Percentiles rank a stretch among this genome's conserved stretches.
Conservation (phyloP, 2,113 vertebrate genomes). For the Cyanoramphus novaezelandiae region DNA sequence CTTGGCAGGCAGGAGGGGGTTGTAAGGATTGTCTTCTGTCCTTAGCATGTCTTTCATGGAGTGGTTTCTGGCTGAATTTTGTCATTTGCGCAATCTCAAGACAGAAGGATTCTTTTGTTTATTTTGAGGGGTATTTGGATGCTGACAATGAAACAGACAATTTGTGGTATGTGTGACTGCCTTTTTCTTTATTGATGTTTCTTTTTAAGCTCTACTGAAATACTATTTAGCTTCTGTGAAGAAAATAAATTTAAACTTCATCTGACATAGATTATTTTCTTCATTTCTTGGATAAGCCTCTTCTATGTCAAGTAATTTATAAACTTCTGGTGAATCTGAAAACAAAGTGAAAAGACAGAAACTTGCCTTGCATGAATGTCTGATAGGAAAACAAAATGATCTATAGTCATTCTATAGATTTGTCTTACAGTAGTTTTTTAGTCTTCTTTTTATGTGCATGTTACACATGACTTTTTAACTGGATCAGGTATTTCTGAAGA, state of each 20-base stretch:
- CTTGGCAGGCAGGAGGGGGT: rapidly evolving
- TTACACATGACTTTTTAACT: background rate
- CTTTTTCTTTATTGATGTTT: background rate
- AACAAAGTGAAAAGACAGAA: slow-evolving; percentile 51
- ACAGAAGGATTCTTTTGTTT: background rate
- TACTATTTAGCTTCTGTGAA: background rate
- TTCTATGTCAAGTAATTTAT: slow-evolving; percentile 23
- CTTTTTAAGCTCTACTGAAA: slow-evolving; percentile 2
- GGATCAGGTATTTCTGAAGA: background rate
- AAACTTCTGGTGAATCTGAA: slow-evolving; percentile 52
- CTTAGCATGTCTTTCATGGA: background rate
- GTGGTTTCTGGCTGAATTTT: background rate
- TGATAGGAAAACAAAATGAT: background rate
- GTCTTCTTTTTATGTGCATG: background rate
- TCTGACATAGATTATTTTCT: background rate
- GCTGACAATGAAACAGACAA: background rate
- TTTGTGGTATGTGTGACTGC: background rate
- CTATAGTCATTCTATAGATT: background rate
- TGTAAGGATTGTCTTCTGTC: background rate
- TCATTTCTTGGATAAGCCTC: slow-evolving; percentile 13
- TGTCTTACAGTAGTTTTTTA: background rate
- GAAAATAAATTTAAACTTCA: slow-evolving; percentile 22
- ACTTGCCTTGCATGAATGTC: background rate
- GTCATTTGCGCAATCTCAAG: background rate
- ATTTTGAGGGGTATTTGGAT: background rate